phyloP scores from a whole-genome alignment of 2,797 vertebrate species.

The Potorous gilbertii region DNA sequence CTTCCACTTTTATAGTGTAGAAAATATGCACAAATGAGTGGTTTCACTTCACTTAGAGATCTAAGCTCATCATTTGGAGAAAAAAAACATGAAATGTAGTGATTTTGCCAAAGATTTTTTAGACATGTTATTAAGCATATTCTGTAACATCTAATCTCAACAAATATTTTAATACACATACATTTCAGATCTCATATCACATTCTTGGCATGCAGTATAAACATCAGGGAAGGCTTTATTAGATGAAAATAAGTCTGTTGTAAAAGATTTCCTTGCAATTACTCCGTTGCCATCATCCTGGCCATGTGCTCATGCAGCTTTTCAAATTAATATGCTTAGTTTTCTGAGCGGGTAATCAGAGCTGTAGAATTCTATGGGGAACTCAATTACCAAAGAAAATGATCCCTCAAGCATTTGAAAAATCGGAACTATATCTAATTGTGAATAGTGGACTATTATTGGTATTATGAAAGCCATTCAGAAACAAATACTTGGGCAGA shows the following conservation, averaged over 20 bases:
- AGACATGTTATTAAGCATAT: conserved; percentile 30
- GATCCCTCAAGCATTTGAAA: conserved; percentile 83
- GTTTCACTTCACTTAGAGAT: conserved; percentile 24
- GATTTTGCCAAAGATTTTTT: conserved; percentile 52
- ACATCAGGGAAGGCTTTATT: conserved; percentile 85
- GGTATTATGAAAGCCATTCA: conserved; percentile 75
- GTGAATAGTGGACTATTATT: conserved; percentile 83
- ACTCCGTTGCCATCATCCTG: conserved; percentile 82
- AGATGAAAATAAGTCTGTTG: conserved; percentile 86
- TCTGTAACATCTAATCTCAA: conserved; percentile 77
- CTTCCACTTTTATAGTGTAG: not conserved
- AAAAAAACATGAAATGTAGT: not conserved
- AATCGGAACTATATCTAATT: conserved; percentile 83
- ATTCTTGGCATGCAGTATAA: conserved; percentile 81
- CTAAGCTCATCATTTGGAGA: conserved; percentile 45
- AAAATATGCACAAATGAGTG: conserved; percentile 21
- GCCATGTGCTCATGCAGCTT: conserved; percentile 80
- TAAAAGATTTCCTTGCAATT: conserved; percentile 87
- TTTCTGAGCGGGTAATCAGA: conserved; percentile 83
- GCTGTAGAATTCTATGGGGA: conserved; percentile 81
- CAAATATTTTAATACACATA: conserved; percentile 71
- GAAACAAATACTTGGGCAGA: conserved; percentile 70
- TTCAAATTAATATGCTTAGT: conserved; percentile 86
- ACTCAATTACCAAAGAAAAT: conserved; percentile 86
- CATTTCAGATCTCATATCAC: conserved; percentile 79